Evolutionary conservation across 1,140 invertebrate species (phyloP), one percentile per base, ranked within the genome.

Genomic region (Asbolus verrucosus): DNA sequence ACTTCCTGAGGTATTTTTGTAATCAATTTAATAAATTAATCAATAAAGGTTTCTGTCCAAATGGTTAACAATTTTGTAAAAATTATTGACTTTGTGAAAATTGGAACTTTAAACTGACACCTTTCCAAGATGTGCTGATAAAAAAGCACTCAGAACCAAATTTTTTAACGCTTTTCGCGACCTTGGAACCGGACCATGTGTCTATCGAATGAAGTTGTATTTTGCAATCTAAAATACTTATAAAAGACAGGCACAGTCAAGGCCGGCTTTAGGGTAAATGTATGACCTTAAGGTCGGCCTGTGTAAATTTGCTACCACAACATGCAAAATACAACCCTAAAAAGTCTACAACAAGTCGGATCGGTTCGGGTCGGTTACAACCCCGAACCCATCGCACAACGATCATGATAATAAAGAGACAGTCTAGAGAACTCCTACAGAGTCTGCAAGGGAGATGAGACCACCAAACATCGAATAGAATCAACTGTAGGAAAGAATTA

Each of bases 281-380:
- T 19, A 3, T 27, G 24, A 3, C 3, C 24, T 8, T 27, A 3
- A 8, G 8, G 24, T 27, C 24, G 24, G 8, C 24, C 24, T 11
- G 13, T 9, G 46, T 2, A 13, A 11, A 54, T 30, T 27, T n/a
- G 11, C 46, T 54, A 54, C 8, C 21, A 54, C 24, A 54, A 54
- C 67, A 69, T 69, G 67, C 67, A 69, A 69, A 69, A 69, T 69
- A 69, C 67, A 69, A 69, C 67, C 30, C 59, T 65, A 50, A 43
- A 33, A 54, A 11, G 4, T 54, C 46, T 54, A 54, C 46, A 11
- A 54, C 9, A 36, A 36, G 11, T 6, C 11, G 6, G 33, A 11
- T 11, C 5, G 33, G 33, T 27, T 8, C 24, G 33, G 33, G 33
- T 4, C 11, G 33, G n/a, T 3, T 27, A 8, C 24, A 36, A 2